Base-by-base conservation (phyloP, 2,888 invertebrate species). In the Cactoblastis cactorum region DNA sequence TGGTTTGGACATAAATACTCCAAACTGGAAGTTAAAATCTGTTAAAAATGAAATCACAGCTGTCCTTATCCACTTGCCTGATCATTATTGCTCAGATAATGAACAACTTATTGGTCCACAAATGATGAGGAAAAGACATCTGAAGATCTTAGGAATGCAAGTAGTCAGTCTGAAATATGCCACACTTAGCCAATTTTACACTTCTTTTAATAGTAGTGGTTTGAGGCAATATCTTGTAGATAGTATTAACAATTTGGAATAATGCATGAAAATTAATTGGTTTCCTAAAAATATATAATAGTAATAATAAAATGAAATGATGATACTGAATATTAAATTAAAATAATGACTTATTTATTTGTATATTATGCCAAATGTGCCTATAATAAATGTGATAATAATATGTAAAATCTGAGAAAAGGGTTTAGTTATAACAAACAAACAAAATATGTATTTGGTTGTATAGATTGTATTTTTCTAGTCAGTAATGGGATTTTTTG, bases 41-140 rank as follows among this genome's bases (percentile, higher is more conserved):
- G 73, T 72, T 22, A 80, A 73, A 48, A 89, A 91, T 68, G 71
- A 85, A 47, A 90, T 85, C 61, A 83, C 89, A 38, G 93, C 92
- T 0, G 60, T 94, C 33, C 71, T 94, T 49, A 89, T 94, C 51
- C 90, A 93, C 68, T 76, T 93, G 49, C 93, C 94, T 1, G 93
- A 94, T 56, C 91, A 94, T 72, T 94, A 91, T 71, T 93, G 92
- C 67, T 85, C 89, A 37, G 88, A 91, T 53, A 89, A 88, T 37
- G 75, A 80, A 39, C 77, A 86, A 47, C 72, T 94, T 17, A 83
- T 92, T 58, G 94, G 94, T 0, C 90, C 92, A 18, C 93, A 93
- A 71, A 73, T 86, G 1, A 92, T 93, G 91, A 91, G 92, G 57
- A 90, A 87, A 52, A 88, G 91, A 52, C 93, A 94, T 69, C 79